Conservation (phyloP, 1,140 invertebrate genomes). For the Nasonia longicornis region DNA sequence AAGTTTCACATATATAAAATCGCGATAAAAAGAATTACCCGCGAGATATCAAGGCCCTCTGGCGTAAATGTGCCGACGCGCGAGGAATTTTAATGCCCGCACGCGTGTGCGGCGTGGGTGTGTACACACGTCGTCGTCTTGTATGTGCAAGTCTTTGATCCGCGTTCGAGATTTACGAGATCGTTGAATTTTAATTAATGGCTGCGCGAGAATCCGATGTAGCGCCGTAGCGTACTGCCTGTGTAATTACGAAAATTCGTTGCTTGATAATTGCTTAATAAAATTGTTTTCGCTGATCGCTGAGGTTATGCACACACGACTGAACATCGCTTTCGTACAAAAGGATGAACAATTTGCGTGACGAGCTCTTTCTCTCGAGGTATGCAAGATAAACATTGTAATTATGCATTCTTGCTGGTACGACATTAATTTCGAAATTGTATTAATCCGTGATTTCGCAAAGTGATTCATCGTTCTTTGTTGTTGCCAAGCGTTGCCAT, state of each 20-base stretch:
- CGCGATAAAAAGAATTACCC: conserved; percentile 14
- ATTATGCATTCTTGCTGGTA: neutral
- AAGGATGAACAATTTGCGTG: neutral
- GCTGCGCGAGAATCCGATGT: neutral
- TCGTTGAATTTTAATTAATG: conserved; percentile 36
- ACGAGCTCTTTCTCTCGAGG: neutral
- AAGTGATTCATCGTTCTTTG: conserved; percentile 3
- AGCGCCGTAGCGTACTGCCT: neutral
- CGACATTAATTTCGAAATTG: neutral
- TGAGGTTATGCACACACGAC: neutral
- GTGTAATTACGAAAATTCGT: conserved; percentile 1
- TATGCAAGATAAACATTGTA: neutral
- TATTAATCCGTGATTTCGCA: neutral
- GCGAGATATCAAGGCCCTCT: conserved; percentile 10
- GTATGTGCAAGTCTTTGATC: neutral
- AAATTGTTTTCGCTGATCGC: neutral
- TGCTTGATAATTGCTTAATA: conserved; percentile 24
- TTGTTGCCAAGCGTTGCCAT: neutral
- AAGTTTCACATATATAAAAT: conserved; percentile 8
- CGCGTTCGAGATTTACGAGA: conserved; percentile 16
- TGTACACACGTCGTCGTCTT: neutral
- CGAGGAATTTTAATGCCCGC: conserved; percentile 18
- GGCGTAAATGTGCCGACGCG: neutral
- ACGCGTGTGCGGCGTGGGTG: neutral
- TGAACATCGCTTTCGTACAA: neutral